These are phyloP conservation scores for Eucera pruinosa DNA, from an alignment of 2,888 invertebrate species.

Conservation along the genomic window DNA sequence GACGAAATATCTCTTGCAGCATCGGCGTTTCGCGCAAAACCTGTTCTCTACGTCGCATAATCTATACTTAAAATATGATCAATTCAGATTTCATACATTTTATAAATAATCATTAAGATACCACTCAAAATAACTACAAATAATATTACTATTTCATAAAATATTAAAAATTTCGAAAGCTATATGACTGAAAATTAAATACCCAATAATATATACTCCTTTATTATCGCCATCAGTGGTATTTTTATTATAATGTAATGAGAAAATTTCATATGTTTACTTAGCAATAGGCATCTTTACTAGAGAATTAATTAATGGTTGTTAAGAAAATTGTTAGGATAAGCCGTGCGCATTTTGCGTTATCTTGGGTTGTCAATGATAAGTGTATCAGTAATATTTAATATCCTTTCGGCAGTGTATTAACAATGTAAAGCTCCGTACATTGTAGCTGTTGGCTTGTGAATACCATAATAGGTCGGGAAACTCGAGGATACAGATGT, in stretches of 20 bases:
- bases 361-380: neutral
- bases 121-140: neutral
- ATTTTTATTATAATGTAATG: neutral
- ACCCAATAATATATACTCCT: no score
- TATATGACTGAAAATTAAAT: no score
- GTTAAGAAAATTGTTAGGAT: neutral
- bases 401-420: neutral
- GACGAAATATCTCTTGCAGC: slow-evolving; percentile 7
- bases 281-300: no score
- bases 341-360: neutral
- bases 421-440: slow-evolving; percentile 16
- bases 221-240: neutral
- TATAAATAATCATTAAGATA: neutral
- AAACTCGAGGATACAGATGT: slow-evolving; percentile 60
- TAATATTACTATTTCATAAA: neutral
- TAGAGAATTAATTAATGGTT: no score
- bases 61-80: no score
- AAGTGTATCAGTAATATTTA: neutral
- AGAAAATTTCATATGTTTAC: no score
- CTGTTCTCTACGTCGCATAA: neutral
- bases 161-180: no score
- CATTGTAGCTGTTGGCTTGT: neutral
- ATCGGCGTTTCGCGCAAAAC: neutral
- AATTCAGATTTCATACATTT: no score
- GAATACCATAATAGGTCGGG: slow-evolving; percentile 36